Conservation (phyloP, 1,140 invertebrate genomes). For the Drosophila miranda region DNA sequence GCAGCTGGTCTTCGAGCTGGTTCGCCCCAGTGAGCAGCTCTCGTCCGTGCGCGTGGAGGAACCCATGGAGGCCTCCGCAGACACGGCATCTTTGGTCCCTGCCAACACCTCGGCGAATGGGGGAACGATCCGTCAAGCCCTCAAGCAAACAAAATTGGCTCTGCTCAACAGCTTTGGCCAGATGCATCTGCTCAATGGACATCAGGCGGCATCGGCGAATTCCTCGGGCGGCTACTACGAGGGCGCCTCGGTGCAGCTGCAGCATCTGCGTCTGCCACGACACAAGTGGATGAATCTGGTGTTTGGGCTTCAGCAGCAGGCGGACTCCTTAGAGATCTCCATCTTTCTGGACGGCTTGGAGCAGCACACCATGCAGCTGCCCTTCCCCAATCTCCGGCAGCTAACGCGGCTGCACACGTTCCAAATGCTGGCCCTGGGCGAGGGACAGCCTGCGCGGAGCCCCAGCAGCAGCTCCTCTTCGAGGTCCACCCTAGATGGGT, state of each 20-base stretch:
- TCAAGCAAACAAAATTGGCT: constrained; percentile 74
- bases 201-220: constrained; percentile 15
- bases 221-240: constrained; percentile 53
- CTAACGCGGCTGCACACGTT: constrained; percentile 55
- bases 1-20: constrained; percentile 69
- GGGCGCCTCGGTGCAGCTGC: constrained; percentile 53
- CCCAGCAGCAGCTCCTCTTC: constrained; percentile 54
- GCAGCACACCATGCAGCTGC: constrained; percentile 59
- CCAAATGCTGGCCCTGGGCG: constrained; percentile 69
- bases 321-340: constrained; percentile 55
- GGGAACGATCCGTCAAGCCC: constrained; percentile 62
- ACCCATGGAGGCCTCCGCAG: constrained; percentile 43
- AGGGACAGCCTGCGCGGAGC: constrained; percentile 47
- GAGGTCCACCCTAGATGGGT: constrained; percentile 57
- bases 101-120: constrained; percentile 23
- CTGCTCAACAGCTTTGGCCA: constrained; percentile 75
- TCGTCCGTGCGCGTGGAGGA: constrained; percentile 48
- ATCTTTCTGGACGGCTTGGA: constrained; percentile 69
- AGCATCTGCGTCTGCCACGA: constrained; percentile 49
- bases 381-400: constrained; percentile 57
- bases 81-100: constrained; percentile 21
- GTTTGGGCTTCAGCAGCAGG: constrained; percentile 57
- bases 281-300: constrained; percentile 77
- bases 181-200: constrained; percentile 74
- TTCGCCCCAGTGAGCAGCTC: constrained; percentile 67